Percentiles rank a stretch among this genome's conserved stretches.
These are phyloP conservation scores for Platycheirus albimanus DNA, from an alignment of 2,888 invertebrate genomes.

Conservation along the genomic window DNA sequence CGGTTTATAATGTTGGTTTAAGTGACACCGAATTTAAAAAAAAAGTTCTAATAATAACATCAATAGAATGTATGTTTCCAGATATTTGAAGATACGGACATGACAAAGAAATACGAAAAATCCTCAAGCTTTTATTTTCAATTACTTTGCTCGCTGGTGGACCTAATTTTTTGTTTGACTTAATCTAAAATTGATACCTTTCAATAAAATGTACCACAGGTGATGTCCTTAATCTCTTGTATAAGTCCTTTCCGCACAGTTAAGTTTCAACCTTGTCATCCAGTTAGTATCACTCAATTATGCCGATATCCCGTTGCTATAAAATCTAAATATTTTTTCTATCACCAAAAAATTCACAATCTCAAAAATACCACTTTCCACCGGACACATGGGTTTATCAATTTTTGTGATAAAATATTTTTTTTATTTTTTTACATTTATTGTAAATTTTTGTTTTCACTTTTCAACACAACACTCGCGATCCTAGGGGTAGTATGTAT, in stretches of 20 bases:
- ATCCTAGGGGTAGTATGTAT: not conserved
- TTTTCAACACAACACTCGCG: conserved; percentile 10
- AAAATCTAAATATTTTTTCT: not conserved
- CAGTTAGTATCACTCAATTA: no score
- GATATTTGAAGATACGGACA: no score
- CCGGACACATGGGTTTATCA: conserved; percentile 8
- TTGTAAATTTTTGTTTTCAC: conserved; percentile 12
- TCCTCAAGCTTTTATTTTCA: no score
- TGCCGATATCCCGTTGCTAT: not conserved
- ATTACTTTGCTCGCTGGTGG: no score
- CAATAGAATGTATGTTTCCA: no score
- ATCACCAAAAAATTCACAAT: conserved; percentile 30
- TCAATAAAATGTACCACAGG: not conserved
- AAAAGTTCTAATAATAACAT: no score
- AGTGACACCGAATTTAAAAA: no score
- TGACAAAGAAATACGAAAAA: no score
- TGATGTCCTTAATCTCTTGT: not conserved
- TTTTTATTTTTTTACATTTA: conserved; percentile 35
- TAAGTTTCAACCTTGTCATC: not conserved
- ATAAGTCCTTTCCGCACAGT: not conserved
- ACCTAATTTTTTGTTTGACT: no score
- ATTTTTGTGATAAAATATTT: not conserved
- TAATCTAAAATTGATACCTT: no score
- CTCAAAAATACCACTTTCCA: conserved; percentile 17
- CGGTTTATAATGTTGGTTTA: no score